These are phyloP conservation scores for Lycocorax pyrrhopterus DNA, from an alignment of 2,113 vertebrate species.

Conservation along the genomic window DNA sequence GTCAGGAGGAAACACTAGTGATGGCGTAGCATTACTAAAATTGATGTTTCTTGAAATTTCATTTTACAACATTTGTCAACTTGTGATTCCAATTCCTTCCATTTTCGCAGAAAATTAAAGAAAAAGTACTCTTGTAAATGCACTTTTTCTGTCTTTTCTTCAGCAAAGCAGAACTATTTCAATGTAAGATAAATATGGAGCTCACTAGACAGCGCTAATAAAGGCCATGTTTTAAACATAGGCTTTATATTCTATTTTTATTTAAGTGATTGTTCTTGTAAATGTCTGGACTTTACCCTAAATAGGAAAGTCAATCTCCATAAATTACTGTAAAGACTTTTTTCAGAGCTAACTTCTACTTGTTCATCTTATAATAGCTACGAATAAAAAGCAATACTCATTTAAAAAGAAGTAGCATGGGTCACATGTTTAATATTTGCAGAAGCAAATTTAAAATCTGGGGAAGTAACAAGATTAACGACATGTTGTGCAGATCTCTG, in stretches of 20 bases:
- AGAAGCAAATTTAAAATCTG: neutral
- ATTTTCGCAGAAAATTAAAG: slow-evolving; percentile 82
- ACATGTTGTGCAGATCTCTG: neutral
- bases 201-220: slow-evolving; percentile 87
- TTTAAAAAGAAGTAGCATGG: slow-evolving; percentile 21
- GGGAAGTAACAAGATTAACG: neutral
- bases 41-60: slow-evolving; percentile 74
- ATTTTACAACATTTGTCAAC: slow-evolving; percentile 79
- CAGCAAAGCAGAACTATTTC: slow-evolving; percentile 85
- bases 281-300: slow-evolving; percentile 39
- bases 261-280: slow-evolving; percentile 66
- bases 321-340: slow-evolving; percentile 32
- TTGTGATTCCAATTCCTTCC: slow-evolving; percentile 79
- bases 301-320: slow-evolving; percentile 56
- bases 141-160: slow-evolving; percentile 86
- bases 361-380: slow-evolving; percentile 39
- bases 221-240: slow-evolving; percentile 89
- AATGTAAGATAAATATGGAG: slow-evolving; percentile 84
- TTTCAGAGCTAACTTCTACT: slow-evolving; percentile 36
- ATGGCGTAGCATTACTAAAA: slow-evolving; percentile 72
- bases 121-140: slow-evolving; percentile 82
- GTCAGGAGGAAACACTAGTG: slow-evolving; percentile 73
- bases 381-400: slow-evolving; percentile 46
- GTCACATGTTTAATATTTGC: neutral
- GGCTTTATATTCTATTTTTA: slow-evolving; percentile 75